Percentiles rank a stretch among this genome's conserved stretches.
phyloP scores from a whole-genome alignment of 1,140 invertebrate species.

The Cryptotermes secundus region DNA sequence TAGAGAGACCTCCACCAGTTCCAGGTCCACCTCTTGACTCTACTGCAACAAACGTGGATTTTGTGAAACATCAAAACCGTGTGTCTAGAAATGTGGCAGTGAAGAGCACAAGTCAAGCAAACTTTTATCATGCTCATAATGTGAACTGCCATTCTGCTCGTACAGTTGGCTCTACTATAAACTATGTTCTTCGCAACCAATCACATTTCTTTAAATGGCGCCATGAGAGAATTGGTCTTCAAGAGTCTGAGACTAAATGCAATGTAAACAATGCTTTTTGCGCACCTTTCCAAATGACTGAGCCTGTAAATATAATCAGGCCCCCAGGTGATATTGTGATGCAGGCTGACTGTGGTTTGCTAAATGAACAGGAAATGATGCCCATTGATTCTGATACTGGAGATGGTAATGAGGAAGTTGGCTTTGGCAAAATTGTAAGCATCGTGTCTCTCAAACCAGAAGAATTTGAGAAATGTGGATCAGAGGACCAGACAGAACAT shows the following conservation, averaged over 20 bases:
- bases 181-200: neutral
- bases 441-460: slow-evolving; percentile 24
- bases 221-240: neutral
- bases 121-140: neutral
- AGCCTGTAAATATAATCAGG: neutral
- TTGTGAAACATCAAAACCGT: neutral
- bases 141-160: neutral
- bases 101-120: slow-evolving; percentile 17
- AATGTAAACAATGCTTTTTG: neutral
- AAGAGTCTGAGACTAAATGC: neutral
- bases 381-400: neutral
- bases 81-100: slow-evolving; percentile 26
- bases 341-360: no score
- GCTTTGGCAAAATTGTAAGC: slow-evolving; percentile 27
- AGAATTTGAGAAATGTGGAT: slow-evolving; percentile 28
- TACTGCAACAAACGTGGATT: neutral
- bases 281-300: neutral
- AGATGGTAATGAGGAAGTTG: neutral
- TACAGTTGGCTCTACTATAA: neutral
- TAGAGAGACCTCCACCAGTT: neutral
- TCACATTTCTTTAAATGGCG: neutral
- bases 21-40: neutral
- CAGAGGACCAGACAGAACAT: neutral
- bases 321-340: neutral
- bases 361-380: neutral